Conservation (phyloP, 2,113 vertebrate genomes). For the Chamaetylas fuelleborni region DNA sequence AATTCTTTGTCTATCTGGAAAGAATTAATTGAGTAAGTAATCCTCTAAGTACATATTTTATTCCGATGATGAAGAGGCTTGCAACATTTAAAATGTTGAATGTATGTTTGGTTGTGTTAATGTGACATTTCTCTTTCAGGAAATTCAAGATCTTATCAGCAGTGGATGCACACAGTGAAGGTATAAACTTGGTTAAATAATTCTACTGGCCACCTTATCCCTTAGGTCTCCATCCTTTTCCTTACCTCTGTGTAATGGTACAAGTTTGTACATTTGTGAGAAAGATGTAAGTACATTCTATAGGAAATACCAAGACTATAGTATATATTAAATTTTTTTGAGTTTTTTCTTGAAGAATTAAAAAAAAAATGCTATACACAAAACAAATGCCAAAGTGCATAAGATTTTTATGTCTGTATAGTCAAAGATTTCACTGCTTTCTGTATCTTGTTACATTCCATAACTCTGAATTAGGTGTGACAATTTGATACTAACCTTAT, state of each 20-base stretch:
- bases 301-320: background rate
- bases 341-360: background rate
- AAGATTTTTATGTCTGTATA: background rate
- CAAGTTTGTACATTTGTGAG: background rate
- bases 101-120: background rate
- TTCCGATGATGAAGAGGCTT: background rate
- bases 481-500: background rate
- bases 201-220: background rate
- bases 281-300: background rate
- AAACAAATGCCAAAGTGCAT: background rate
- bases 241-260: background rate
- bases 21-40: background rate
- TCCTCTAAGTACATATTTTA: background rate
- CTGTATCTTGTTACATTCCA: background rate
- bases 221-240: background rate
- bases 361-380: background rate
- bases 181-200: conserved; percentile 68
- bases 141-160: conserved; percentile 89
- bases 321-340: background rate
- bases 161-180: conserved; percentile 95
- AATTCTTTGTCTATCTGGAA: background rate
- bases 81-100: background rate
- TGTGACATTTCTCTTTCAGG: conserved; percentile 72
- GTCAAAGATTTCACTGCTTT: background rate
- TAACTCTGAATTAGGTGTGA: background rate